Evolutionary conservation across 1,140 invertebrate genomes (phyloP).

Genomic region (Lysiphlebus fabarum): DNA sequence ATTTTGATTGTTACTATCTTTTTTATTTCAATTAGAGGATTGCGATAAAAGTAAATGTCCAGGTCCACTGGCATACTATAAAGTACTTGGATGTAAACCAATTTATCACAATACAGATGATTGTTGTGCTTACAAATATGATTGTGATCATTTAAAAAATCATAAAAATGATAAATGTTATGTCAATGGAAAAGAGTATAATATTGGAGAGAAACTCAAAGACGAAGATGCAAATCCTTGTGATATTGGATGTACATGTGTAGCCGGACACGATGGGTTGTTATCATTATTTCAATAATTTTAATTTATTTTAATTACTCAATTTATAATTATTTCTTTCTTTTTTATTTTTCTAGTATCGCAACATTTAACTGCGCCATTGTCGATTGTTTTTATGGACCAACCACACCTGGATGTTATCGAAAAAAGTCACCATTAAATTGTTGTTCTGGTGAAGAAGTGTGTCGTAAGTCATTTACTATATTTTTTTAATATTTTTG

Average conservation of each 20-base stretch:
- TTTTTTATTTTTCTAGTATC: neutral
- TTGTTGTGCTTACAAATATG: conserved; percentile 24
- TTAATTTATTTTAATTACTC: neutral
- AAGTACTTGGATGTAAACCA: conserved; percentile 15
- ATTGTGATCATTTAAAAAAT: conserved; percentile 21
- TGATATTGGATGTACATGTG: conserved; percentile 20
- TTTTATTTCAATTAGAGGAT: neutral
- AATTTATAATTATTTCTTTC: neutral
- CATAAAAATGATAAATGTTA: conserved; percentile 14
- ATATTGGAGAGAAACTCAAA: conserved; percentile 16
- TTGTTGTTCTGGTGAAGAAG: conserved; percentile 29
- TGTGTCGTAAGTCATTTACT: conserved; percentile 36
- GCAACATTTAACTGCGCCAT: conserved; percentile 32
- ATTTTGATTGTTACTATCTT: neutral
- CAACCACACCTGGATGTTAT: conserved; percentile 24
- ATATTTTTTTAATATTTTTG: neutral
- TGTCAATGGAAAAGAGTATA: conserved; percentile 14
- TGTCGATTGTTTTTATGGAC: conserved; percentile 28
- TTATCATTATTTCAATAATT: neutral
- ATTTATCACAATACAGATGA: conserved; percentile 12
- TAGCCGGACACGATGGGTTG: neutral
- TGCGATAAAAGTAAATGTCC: conserved; percentile 22
- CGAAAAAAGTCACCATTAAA: neutral
- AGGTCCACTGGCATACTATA: conserved; percentile 21
- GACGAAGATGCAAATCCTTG: conserved; percentile 20